Evolutionary conservation across 1,140 invertebrate species (phyloP), one percentile per base, ranked within the genome.

Genomic region (Mercenaria mercenaria): DNA sequence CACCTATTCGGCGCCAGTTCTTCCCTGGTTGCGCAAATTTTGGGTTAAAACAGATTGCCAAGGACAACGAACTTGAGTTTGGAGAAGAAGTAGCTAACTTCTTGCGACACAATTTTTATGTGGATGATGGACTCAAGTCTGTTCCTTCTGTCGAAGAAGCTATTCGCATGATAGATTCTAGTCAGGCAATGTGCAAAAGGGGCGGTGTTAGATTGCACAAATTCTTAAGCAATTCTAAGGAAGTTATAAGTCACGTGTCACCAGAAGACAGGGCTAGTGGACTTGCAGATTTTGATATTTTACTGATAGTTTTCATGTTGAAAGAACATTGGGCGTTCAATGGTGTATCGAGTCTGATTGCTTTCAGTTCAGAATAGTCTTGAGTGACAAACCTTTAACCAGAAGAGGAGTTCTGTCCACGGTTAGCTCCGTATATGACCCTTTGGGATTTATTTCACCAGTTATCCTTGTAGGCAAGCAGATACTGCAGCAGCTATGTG

Each of bases 401-500:
- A 64, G 87, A 52, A n/a, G 86, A 29, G 56, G 61, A 2, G 47
- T 89, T 20, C 37, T 91, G 64, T 52, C 61, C 13, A n/a, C 47
- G 13, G 82, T 90, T 26, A 32, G 37, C 18, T 91, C 72, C n/a
- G 23, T 89, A 4, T 91, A 89, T 79, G 93, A 93, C 32, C 92
- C 92, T 0, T 50, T 92, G 18, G 89, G 89, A 15, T 77, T 92
- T 39, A 34, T 92, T 43, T 83, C 89, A 11, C 92, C 89, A 8
- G 64, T 90, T 39, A 41, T 91, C 26, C 82, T 92, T 15, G 41
- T 67, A n/a, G 92, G 91, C 37, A 93, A 92, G 69, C 29, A 50
- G 26, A 84, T 92, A 43, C 50, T 93, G 20, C 92, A 93, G 64
- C 59, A 91, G 69, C 76, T 92, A 69, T 93, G 93, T 83, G 32